A percentile compares a stretch with the other conserved stretches of the same genome.
Conservation (phyloP, 2,113 vertebrate species). For the Oceanites oceanicus region DNA sequence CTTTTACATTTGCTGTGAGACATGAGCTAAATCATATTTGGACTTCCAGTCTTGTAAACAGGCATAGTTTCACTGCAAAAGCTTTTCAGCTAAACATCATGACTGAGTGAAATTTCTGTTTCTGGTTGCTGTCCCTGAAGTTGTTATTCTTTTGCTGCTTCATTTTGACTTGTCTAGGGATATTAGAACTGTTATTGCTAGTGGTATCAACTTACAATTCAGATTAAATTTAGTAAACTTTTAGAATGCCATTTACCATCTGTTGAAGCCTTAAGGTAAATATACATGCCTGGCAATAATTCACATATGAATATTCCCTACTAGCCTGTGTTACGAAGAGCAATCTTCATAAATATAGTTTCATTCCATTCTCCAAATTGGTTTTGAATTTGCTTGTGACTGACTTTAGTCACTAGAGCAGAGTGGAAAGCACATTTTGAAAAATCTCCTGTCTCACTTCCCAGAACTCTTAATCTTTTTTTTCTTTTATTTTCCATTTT, state of each 20-base stretch:
- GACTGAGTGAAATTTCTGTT: background rate
- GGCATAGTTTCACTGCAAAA: background rate
- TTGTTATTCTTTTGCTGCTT: background rate
- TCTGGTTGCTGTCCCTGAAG: background rate
- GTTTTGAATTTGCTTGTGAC: slow-evolving; percentile 62
- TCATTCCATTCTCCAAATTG: slow-evolving; percentile 59
- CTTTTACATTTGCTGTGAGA: background rate
- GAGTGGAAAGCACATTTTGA: slow-evolving; percentile 44
- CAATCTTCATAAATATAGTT: slow-evolving; percentile 46
- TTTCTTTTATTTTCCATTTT: background rate
- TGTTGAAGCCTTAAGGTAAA: slow-evolving; percentile 55
- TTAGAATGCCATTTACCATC: slow-evolving; percentile 29
- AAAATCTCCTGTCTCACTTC: slow-evolving; percentile 56
- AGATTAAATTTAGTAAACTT: slow-evolving; percentile 54
- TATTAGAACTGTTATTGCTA: background rate
- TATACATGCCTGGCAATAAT: slow-evolving; percentile 18
- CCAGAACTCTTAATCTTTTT: background rate
- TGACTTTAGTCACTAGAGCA: slow-evolving; percentile 54
- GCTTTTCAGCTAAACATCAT: background rate
- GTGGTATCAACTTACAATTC: background rate
- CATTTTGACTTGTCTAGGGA: background rate
- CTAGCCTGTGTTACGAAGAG: slow-evolving; percentile 31
- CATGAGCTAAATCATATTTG: background rate
- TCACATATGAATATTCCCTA: slow-evolving; percentile 35
- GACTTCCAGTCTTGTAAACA: background rate